Evolutionary conservation across 1,140 invertebrate genomes (phyloP), one percentile per base, ranked within the genome.

Genomic region (Heterodera schachtii): DNA sequence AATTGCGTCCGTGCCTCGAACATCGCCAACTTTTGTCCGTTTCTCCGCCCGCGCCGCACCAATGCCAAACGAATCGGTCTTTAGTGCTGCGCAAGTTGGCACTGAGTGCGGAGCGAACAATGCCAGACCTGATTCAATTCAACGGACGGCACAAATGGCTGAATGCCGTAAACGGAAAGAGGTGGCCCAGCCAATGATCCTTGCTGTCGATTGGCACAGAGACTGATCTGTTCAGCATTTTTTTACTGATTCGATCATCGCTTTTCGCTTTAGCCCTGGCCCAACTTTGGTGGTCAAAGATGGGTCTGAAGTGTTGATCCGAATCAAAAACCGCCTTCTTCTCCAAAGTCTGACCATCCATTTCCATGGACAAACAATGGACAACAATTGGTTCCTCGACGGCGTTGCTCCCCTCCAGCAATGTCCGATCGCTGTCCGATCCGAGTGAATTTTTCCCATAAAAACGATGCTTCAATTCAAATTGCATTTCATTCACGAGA

Each of bases 331-430:
- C 69, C 70, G 80, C 44, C 73, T 89, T 43, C 79, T 84, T 64
- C 78, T 83, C 19, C 87, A 90, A 79, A 82, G 82, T n/a, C 73
- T 89, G 9, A 86, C 88, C 44, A 52, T 89, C 41, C 87, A 89
- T 80, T 71, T 89, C 7, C 87, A 89, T 73, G 87, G 87, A 21
- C 73, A 89, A 19, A 87, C 89, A 70, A 89, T 90, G 73, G 60
- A 79, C 19, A 77, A 86, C 74, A 64, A 85, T 73, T 89, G 87
- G 87, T 83, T 46, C 73, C 75, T 73, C 47, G 82, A 83, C 74
- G 82, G 82, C 21, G 82, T 83, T 67, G 66, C 82, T 8, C 76
- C 83, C 57, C 31, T 83, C 16, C 82, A 83, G 47, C 82, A 83
- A 79, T 83, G 82, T 69, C 82, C 82, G 19, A 77, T 83, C 44